Conservation (phyloP, 2,888 invertebrate genomes). For the Schizotus pectinicornis region DNA sequence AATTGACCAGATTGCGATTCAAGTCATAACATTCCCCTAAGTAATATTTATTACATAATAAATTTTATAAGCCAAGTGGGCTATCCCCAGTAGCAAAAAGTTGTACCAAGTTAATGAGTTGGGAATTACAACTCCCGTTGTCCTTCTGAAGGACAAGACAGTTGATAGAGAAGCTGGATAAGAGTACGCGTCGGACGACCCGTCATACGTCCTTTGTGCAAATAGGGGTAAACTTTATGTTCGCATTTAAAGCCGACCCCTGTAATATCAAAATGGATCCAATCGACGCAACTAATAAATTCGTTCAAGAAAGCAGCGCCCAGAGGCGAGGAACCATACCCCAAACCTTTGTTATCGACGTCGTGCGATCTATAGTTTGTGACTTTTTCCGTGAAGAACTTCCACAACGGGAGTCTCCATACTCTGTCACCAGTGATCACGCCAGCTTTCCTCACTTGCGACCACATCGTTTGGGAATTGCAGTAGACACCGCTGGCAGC, state of each 20-base stretch:
- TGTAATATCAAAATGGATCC: slow-evolving; percentile 68
- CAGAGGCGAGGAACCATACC: slow-evolving; percentile 53
- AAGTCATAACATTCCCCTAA: slow-evolving; percentile 29
- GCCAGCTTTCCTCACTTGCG: slow-evolving; percentile 61
- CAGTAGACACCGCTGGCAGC: slow-evolving; percentile 64
- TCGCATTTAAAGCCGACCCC: slow-evolving; percentile 63
- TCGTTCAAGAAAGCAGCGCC: slow-evolving; percentile 60
- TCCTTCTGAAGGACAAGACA: slow-evolving; percentile 53
- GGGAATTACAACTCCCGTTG: slow-evolving; percentile 15
- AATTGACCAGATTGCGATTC: slow-evolving; percentile 31
- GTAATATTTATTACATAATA: slow-evolving; percentile 22
- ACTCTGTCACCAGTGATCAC: slow-evolving; percentile 65
- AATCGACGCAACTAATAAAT: slow-evolving; percentile 64
- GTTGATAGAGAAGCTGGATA: slow-evolving; percentile 59
- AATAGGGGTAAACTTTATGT: slow-evolving; percentile 63
- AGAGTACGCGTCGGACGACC: slow-evolving; percentile 62
- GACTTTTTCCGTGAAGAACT: slow-evolving; percentile 61
- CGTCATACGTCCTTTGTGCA: slow-evolving; percentile 61
- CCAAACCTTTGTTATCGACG: slow-evolving; percentile 55
- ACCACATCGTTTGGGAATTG: slow-evolving; percentile 62
- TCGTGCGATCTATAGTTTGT: slow-evolving; percentile 54
- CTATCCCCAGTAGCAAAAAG: slow-evolving; percentile 12
- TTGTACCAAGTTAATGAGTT: not conserved
- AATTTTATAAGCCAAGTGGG: slow-evolving; percentile 20
- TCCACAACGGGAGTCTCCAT: slow-evolving; percentile 68